Percentiles rank a stretch among this genome's conserved stretches.
Conservation (phyloP, 1,140 invertebrate species). For the Microplitis demolitor region DNA sequence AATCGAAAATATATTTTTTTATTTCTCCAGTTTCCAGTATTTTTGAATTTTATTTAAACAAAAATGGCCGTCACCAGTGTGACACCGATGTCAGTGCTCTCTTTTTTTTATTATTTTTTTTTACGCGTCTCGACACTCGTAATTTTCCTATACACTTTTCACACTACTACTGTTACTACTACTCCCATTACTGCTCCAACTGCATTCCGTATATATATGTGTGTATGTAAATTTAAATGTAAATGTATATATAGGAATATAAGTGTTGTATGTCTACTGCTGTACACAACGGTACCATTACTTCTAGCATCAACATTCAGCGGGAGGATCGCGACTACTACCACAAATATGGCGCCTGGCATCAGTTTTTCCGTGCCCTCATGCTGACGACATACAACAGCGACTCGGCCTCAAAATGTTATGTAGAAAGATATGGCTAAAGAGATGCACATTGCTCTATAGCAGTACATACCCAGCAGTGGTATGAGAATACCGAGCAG, state of each 20-base stretch:
- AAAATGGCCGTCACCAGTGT: slow-evolving; percentile 62
- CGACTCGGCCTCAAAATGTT: slow-evolving; percentile 2
- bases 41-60: slow-evolving; percentile 14
- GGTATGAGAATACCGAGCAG: neutral
- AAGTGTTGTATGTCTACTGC: too few species aligned
- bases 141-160: slow-evolving; percentile 57
- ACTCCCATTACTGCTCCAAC: neutral
- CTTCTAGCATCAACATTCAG: too few species aligned
- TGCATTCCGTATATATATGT: too few species aligned
- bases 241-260: too few species aligned
- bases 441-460: slow-evolving; percentile 6
- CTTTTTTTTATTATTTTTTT: slow-evolving; percentile 30
- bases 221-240: too few species aligned
- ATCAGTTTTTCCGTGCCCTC: slow-evolving; percentile 47
- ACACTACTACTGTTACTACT: slow-evolving; percentile 30
- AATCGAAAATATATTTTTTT: slow-evolving; percentile 52
- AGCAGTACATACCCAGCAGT: neutral
- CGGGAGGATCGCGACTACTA: slow-evolving; percentile 19
- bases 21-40: too few species aligned
- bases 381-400: neutral
- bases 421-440: neutral
- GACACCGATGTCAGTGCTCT: slow-evolving; percentile 55
- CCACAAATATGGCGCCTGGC: slow-evolving; percentile 62
- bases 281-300: too few species aligned
- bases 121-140: slow-evolving; percentile 47